These are phyloP conservation scores for Trematomus loennbergii DNA, from an alignment of 2,113 vertebrate genomes.

Conservation along the genomic window DNA sequence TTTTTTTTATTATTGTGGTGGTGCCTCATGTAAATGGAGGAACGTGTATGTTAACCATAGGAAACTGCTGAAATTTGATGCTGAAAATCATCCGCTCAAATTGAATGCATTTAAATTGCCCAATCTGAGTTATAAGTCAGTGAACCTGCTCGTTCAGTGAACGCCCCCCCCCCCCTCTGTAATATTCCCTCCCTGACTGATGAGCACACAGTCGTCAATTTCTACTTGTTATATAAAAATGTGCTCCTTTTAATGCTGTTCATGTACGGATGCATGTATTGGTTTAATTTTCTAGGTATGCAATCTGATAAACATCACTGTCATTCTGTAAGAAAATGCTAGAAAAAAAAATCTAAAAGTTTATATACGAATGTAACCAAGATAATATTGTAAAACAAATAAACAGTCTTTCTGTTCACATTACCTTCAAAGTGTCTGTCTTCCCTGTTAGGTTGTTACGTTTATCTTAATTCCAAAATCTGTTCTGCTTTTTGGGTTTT, in stretches of 20 bases:
- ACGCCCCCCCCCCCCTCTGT: slow-evolving; percentile 6
- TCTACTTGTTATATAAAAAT: slow-evolving; percentile 61
- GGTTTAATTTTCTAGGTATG: slow-evolving; percentile 72
- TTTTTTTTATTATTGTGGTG: slow-evolving; percentile 43
- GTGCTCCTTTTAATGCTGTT: slow-evolving; percentile 72
- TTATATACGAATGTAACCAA: slow-evolving; percentile 83
- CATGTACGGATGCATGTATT: slow-evolving; percentile 73
- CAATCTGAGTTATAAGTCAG: neutral
- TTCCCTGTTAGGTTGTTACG: too few species aligned
- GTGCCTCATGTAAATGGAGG: slow-evolving; percentile 52
- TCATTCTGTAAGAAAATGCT: slow-evolving; percentile 77
- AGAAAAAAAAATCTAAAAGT: slow-evolving; percentile 70
- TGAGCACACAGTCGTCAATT: slow-evolving; percentile 47
- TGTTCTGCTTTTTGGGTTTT: too few species aligned
- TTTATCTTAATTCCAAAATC: too few species aligned
- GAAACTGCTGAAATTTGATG: slow-evolving; percentile 43
- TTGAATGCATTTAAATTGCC: slow-evolving; percentile 24
- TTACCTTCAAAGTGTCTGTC: neutral
- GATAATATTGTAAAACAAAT: slow-evolving; percentile 82
- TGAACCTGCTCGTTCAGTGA: slow-evolving; percentile 8
- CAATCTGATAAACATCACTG: slow-evolving; percentile 72
- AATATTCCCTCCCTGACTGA: slow-evolving; percentile 21
- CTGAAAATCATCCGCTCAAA: slow-evolving; percentile 36
- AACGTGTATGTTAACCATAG: slow-evolving; percentile 13
- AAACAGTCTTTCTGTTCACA: slow-evolving; percentile 78